Evolutionary conservation across 2,888 invertebrate species (phyloP).

Genomic region (Sericinus montela): DNA sequence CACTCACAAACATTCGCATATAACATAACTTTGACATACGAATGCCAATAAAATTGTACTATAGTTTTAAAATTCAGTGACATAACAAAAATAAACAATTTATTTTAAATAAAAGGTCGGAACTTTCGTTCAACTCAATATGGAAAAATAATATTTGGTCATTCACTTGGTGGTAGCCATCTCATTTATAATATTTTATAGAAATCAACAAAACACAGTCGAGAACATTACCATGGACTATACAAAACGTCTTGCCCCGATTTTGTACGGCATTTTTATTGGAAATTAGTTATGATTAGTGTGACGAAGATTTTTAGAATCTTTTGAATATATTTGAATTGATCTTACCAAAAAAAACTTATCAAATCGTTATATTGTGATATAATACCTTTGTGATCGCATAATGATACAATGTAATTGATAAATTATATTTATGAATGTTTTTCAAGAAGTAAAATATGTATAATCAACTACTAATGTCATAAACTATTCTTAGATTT

Average conservation of each 20-base stretch:
- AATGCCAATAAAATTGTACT: too few relatives aligned
- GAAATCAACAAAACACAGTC: conserved; percentile 77
- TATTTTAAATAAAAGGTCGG: background rate
- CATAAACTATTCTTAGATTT: too few relatives aligned
- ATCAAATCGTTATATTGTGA: conserved; percentile 11
- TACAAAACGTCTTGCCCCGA: conserved; percentile 61
- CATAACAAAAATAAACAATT: too few relatives aligned
- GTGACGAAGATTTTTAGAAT: conserved; percentile 40
- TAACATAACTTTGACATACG: too few relatives aligned
- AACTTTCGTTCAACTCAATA: conserved; percentile 41
- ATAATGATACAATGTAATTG: conserved; percentile 20
- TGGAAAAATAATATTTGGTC: conserved; percentile 68
- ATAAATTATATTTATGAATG: background rate
- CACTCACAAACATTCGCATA: too few relatives aligned
- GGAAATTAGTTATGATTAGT: conserved; percentile 62
- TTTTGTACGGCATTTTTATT: conserved; percentile 58
- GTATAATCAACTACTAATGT: background rate
- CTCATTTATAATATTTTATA: conserved; percentile 78
- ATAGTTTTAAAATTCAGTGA: too few relatives aligned
- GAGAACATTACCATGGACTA: conserved; percentile 66
- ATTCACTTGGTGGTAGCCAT: conserved; percentile 76
- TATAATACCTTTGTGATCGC: conserved; percentile 17
- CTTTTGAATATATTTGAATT: conserved; percentile 10
- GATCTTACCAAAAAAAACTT: conserved; percentile 2
- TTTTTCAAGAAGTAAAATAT: background rate